Evolutionary conservation across 2,888 invertebrate genomes (phyloP), one percentile per base, ranked within the genome.

Genomic region (Leucania comma): DNA sequence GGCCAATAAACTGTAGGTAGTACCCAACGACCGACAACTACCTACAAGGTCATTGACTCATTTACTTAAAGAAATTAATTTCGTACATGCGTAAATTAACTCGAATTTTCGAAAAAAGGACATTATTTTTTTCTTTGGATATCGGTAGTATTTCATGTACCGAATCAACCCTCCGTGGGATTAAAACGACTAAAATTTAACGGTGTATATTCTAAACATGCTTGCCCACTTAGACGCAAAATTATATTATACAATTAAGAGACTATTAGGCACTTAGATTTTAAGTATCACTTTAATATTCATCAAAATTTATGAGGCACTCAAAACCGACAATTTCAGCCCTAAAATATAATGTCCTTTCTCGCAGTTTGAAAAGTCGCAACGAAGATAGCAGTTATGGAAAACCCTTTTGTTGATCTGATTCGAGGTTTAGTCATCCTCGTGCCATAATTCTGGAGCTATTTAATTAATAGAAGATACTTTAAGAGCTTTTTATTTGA

Each of bases 221-320:
- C 51, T 51, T 63, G 59, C 26, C 73, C 35, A 63, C 56, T 74
- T 64, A 64, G 42, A 61, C 38, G 32, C 42, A 54, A 51, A 74
- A 74, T 79, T 65, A 62, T 75, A 64, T 67, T 20, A 78, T 56
- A 68, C 67, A 79, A 75, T 80, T 75, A 67, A 72, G 64, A 51
- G 71, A 53, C 76, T 71, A 67, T 65, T 62, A 79, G 50, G 14
- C 66, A 70, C 75, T 79, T 72, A 75, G 71, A 75, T 80, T 75
- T 80, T 56, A 72, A 80, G 80, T 68, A 68, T 61, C 80, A 68
- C 71, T 80, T 75, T 65, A 79, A 79, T 68, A 80, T 76, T 79
- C 80, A 79, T 80, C 67, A 72, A 80, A 79, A 75, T 79, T 75
- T 71, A 78, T 80, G 70, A 63, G 59, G 54, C 63, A 70, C 65